Evolutionary conservation across 2,797 vertebrate genomes (phyloP), one percentile per base, ranked within the genome.

Genomic region (Gobionotothen gibberifrons): DNA sequence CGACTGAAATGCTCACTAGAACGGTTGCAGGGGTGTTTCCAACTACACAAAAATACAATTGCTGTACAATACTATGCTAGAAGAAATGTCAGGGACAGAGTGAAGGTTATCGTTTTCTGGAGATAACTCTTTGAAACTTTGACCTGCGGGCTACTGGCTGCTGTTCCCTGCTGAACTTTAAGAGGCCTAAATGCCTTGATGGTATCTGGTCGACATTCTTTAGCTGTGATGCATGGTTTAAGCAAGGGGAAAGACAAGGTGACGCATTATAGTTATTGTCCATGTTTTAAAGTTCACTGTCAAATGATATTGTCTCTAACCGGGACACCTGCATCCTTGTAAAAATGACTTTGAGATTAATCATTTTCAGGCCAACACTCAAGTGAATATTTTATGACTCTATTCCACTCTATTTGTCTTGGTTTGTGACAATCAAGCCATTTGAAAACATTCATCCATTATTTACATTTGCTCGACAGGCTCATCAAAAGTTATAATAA

Each of bases 321-420:
- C 47, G 85, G 76, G 85, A 90, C 81, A 71, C 49, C 61, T 51
- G 74, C 94, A 89, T 92, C 94, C 91, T 91, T 94, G 94, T 95
- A 93, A 95, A 94, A 96, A 93, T 94, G 92, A 96, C 95, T 94
- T 90, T 94, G 93, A 94, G 96, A 94, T 96, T 94, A 95, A 95
- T 97, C 93, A 95, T 95, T 95, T 95, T 94, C 94, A 94, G 94
- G 92, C 94, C 93, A 94, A 94, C 95, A 94, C 94, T 93, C 85
- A 89, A 90, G 95, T 98, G 95, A 97, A 97, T 98, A 97, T 98
- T 98, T 98, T 89, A 98, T 97, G 95, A 96, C 94, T 95, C 96
- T 90, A 96, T 97, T 97, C 96, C 95, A 93, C 94, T 95, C 93
- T 97, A 95, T 98, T 98, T 98, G 96, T 96, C 95, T 96, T 95